phyloP scores from a whole-genome alignment of 2,888 invertebrate genomes.

The Pyrochroa serraticornis region DNA sequence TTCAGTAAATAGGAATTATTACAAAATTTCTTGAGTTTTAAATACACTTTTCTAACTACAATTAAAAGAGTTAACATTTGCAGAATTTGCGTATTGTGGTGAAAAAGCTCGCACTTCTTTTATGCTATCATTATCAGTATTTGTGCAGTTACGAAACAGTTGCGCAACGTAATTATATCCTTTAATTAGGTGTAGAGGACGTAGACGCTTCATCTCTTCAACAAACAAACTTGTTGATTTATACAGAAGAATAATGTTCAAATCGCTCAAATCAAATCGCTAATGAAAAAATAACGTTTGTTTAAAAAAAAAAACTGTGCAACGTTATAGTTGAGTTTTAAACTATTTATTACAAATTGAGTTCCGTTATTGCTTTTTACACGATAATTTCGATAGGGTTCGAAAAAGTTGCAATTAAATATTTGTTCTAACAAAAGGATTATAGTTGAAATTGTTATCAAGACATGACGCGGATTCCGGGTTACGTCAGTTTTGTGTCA shows the following conservation, averaged over 20 bases:
- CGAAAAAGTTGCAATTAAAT: no score
- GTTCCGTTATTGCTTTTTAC: neutral
- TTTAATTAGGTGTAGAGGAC: conserved; percentile 32
- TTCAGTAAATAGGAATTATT: conserved; percentile 4
- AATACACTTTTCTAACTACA: no score
- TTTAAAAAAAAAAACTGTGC: neutral
- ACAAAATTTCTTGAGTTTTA: no score
- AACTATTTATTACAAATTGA: neutral
- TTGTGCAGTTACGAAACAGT: conserved; percentile 26
- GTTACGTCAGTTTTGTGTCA: no score
- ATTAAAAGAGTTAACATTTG: neutral
- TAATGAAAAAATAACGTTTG: neutral
- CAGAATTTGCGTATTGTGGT: conserved; percentile 11
- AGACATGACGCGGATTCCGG: no score
- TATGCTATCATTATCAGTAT: conserved; percentile 20
- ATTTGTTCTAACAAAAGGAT: no score
- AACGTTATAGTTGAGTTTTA: neutral
- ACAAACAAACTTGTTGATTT: conserved; percentile 18
- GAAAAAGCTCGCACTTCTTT: conserved; percentile 20
- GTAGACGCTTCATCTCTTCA: conserved; percentile 24
- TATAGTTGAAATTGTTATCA: no score
- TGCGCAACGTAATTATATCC: conserved; percentile 31
- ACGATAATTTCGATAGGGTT: neutral
- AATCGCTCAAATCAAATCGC: neutral
- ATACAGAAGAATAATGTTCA: neutral